phyloP scores from a whole-genome alignment of 2,888 invertebrate species.

The Litoditis marina region DNA sequence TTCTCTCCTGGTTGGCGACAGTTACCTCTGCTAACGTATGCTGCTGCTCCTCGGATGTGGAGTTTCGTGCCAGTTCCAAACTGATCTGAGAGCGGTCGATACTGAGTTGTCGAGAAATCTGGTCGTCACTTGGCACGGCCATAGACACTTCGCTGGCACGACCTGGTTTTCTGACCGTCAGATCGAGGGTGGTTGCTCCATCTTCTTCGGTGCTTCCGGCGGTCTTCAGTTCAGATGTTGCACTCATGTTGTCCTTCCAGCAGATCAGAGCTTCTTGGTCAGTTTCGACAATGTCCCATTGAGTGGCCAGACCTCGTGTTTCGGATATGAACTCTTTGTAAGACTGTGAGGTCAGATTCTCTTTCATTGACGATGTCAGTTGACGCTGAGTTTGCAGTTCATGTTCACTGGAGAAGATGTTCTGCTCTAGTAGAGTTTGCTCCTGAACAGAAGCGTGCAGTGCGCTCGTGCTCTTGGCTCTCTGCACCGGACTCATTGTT shows the following conservation, averaged over 20 bases:
- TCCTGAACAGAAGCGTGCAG: background rate
- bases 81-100: no score
- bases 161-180: conserved; percentile 26
- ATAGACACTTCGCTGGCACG: conserved; percentile 14
- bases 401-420: conserved; percentile 1
- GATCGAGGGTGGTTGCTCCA: conserved; percentile 31
- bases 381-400: background rate
- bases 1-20: background rate
- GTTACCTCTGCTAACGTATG: no score
- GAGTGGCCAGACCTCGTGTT: conserved; percentile 27
- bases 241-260: conserved; percentile 26
- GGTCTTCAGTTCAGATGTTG: conserved; percentile 17
- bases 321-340: conserved; percentile 28
- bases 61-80: no score
- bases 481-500: background rate
- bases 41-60: no score
- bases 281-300: conserved; percentile 37
- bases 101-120: background rate
- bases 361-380: background rate
- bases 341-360: background rate
- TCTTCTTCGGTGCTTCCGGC: conserved; percentile 9
- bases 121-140: background rate
- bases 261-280: conserved; percentile 29
- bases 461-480: background rate
- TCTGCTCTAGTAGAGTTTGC: background rate